Evolutionary conservation across 2,797 vertebrate genomes (phyloP).

Genomic region (Enteromius fasciolatus): DNA sequence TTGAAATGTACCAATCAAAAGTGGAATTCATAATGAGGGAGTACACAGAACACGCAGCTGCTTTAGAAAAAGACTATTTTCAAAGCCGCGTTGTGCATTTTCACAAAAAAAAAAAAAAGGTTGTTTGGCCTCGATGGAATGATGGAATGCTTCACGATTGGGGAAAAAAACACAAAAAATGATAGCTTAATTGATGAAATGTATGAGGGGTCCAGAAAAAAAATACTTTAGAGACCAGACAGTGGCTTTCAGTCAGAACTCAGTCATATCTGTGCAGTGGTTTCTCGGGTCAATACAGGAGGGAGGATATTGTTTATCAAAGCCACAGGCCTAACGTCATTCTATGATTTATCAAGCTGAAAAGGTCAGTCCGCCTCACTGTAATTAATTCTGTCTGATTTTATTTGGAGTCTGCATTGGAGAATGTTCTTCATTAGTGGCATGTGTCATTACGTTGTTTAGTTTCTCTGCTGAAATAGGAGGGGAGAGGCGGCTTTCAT

Average conservation of each 20-base stretch:
- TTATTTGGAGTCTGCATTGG: slow-evolving; percentile 68
- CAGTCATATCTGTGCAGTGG: slow-evolving; percentile 25
- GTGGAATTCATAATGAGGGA: slow-evolving; percentile 19
- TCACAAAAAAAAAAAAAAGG: not conserved
- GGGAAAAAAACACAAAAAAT: not conserved
- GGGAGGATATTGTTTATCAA: slow-evolving; percentile 72
- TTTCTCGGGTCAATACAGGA: slow-evolving; percentile 64
- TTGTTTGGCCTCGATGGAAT: not conserved
- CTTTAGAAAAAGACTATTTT: slow-evolving; percentile 10
- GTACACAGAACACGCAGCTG: slow-evolving; percentile 8
- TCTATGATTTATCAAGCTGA: slow-evolving; percentile 77
- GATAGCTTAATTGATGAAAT: slow-evolving; percentile 27
- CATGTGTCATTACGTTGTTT: slow-evolving; percentile 62
- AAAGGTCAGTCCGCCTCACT: slow-evolving; percentile 73
- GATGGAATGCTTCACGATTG: not conserved
- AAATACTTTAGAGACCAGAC: slow-evolving; percentile 13
- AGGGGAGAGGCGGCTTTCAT: slow-evolving; percentile 40
- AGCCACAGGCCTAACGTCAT: slow-evolving; percentile 62
- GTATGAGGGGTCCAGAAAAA: slow-evolving; percentile 11
- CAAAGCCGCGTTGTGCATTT: not conserved
- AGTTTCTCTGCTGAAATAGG: slow-evolving; percentile 49
- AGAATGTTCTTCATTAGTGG: slow-evolving; percentile 68
- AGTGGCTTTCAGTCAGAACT: slow-evolving; percentile 19
- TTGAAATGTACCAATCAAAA: slow-evolving; percentile 55
- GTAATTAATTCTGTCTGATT: slow-evolving; percentile 78